A percentile compares a stretch with the other conserved stretches of the same genome.
Conservation (phyloP, 2,113 vertebrate species). For the Thymallus thymallus region DNA sequence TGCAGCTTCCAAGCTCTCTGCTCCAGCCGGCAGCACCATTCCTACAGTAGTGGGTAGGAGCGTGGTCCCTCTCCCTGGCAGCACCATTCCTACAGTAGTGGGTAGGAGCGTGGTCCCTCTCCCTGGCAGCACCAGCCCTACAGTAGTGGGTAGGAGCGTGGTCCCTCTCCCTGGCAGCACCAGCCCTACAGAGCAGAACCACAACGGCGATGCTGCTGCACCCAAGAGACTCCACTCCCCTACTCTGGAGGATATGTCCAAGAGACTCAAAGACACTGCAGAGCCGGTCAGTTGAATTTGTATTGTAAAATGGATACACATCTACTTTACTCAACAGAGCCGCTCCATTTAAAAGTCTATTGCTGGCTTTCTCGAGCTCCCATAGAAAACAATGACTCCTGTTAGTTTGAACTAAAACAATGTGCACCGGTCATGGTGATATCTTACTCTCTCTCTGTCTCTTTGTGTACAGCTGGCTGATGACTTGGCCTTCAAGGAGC, state of each 20-base stretch:
- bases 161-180: conserved; percentile 63
- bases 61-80: conserved; percentile 56
- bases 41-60: conserved; percentile 71
- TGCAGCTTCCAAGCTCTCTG: conserved; percentile 40
- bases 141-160: conserved; percentile 67
- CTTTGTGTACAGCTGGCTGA: no score
- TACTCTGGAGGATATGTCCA: conserved; percentile 70
- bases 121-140: conserved; percentile 67
- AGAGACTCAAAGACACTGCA: conserved; percentile 73
- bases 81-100: conserved; percentile 68
- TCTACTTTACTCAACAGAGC: no score
- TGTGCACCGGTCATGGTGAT: no score
- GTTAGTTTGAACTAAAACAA: no score
- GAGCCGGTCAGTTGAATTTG: conserved; percentile 65
- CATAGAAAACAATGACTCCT: no score
- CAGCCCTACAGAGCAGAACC: conserved; percentile 68
- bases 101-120: conserved; percentile 69
- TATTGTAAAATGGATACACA: neutral
- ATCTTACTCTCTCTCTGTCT: no score
- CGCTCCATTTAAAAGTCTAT: no score
- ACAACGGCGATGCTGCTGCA: conserved; percentile 52
- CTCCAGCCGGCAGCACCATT: conserved; percentile 63
- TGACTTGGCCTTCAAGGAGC: no score
- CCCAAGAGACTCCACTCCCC: conserved; percentile 78
- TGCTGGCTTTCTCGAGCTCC: no score